phyloP scores from a whole-genome alignment of 1,140 invertebrate species.

The Chelonus insularis region DNA sequence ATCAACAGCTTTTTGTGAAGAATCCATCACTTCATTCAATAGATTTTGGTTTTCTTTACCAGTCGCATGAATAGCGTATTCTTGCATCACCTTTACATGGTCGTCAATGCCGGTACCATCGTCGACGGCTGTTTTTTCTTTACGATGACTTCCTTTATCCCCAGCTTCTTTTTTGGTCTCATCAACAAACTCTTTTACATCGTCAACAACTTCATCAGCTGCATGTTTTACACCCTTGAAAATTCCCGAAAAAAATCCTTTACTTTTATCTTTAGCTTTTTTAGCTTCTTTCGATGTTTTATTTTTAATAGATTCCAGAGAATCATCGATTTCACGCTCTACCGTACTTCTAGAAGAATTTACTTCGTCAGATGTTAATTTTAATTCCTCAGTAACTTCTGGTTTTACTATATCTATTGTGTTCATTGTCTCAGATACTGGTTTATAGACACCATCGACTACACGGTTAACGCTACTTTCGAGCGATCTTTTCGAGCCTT shows the following conservation, averaged over 20 bases:
- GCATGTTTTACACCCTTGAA: constrained; percentile 41
- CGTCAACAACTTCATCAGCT: constrained; percentile 35
- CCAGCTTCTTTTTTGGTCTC: constrained; percentile 37
- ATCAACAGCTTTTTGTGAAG: too few species aligned
- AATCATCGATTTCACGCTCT: constrained; percentile 47
- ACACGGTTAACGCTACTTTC: too few species aligned
- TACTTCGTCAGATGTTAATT: constrained; percentile 26
- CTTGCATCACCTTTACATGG: constrained; percentile 1
- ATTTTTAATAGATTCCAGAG: constrained; percentile 32
- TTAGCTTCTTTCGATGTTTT: constrained; percentile 39
- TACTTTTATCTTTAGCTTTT: constrained; percentile 40
- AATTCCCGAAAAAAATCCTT: constrained; percentile 37
- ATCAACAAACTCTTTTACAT: constrained; percentile 38
- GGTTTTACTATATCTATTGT: too few species aligned
- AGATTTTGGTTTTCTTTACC: neutral
- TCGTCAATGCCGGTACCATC: constrained; percentile 3
- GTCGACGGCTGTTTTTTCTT: constrained; percentile 13
- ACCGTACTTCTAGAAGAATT: constrained; percentile 12
- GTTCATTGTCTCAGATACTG: too few species aligned
- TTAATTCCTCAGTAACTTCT: constrained; percentile 40
- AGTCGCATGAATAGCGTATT: neutral
- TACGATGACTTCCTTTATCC: constrained; percentile 31
- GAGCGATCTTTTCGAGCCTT: too few species aligned
- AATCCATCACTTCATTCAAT: constrained; percentile 32
- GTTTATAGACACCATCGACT: too few species aligned